phyloP scores from a whole-genome alignment of 2,797 vertebrate genomes.

The Huso huso region DNA sequence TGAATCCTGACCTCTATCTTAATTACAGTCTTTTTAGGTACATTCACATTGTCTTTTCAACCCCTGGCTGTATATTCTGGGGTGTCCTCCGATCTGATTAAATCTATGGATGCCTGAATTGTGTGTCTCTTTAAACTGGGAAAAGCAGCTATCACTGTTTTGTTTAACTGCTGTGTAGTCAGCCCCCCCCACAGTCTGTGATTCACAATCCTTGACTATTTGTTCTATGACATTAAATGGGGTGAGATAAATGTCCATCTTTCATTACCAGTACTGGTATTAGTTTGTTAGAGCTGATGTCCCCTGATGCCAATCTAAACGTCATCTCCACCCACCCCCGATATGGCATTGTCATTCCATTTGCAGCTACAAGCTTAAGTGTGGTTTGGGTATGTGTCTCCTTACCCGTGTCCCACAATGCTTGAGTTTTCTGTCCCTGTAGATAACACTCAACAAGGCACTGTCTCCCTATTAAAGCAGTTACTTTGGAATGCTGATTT shows the following conservation, averaged over 20 bases:
- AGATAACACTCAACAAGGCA: constrained; percentile 17
- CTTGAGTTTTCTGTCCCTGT: constrained; percentile 6
- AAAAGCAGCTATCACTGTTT: neutral
- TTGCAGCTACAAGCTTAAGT: neutral
- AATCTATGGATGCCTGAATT: neutral
- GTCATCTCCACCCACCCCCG: too few species aligned
- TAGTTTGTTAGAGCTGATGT: neutral
- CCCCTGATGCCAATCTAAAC: neutral
- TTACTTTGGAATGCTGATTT: neutral
- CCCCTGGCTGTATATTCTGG: neutral
- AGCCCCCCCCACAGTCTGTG: too few species aligned
- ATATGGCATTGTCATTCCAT: neutral
- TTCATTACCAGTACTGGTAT: constrained; percentile 9
- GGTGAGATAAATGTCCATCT: neutral
- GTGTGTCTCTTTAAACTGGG: neutral
- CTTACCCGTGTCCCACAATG: neutral
- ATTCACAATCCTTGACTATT: neutral
- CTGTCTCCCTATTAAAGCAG: neutral
- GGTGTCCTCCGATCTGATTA: neutral
- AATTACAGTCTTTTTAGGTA: neutral
- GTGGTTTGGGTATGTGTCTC: too few species aligned
- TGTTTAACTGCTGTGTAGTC: neutral
- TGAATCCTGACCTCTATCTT: neutral
- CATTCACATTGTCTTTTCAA: neutral
- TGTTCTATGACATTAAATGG: constrained; percentile 15